Conservation (phyloP, 2,113 vertebrate genomes). For the pig (Sus scrofa) region DNA sequence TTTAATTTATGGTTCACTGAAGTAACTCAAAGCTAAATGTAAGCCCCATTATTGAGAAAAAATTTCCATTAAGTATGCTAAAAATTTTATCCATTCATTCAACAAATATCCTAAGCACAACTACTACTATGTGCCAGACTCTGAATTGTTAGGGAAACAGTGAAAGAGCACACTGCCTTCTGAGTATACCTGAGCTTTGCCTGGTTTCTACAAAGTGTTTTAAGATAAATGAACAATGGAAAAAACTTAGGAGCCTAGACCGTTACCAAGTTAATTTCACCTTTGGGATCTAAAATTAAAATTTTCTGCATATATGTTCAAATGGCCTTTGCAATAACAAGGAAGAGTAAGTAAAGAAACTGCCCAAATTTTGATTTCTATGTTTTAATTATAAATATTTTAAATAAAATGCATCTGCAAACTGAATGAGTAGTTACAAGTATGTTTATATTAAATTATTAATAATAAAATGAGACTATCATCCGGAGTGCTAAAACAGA, state of each 20-base stretch:
- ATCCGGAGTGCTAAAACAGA: not conserved
- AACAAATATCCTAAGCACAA: not conserved
- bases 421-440: conserved; percentile 12
- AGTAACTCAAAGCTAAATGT: conserved; percentile 15
- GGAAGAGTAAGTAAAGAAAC: not conserved
- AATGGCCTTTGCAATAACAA: not conserved
- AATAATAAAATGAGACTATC: not conserved
- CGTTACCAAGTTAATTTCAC: not conserved
- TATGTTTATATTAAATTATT: conserved; percentile 26
- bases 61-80: not conserved
- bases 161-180: not conserved
- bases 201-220: not conserved
- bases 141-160: not conserved
- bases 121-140: not conserved
- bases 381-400: conserved; percentile 13
- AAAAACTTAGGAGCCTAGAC: not conserved
- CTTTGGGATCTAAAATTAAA: conserved; percentile 1
- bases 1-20: not conserved
- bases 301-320: not conserved
- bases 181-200: not conserved
- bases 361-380: conserved; percentile 32
- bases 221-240: not conserved
- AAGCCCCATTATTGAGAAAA: conserved; percentile 2
- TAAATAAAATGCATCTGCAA: conserved; percentile 33
- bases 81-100: not conserved